Base-by-base conservation (phyloP, 1,140 invertebrate species). In the Euura saliciscinereae region DNA sequence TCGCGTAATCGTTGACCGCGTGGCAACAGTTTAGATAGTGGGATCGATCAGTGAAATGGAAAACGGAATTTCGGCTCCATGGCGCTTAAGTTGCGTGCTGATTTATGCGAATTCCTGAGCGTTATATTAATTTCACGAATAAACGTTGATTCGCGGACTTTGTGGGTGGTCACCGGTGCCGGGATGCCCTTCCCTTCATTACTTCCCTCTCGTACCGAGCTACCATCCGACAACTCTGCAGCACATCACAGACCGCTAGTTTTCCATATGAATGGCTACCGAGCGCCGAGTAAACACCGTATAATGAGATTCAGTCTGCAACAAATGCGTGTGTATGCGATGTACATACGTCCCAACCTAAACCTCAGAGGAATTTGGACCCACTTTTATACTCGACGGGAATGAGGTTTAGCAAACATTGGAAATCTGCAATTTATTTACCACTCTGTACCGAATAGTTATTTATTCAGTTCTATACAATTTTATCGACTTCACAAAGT, bases 281-380 rank as follows among this genome's bases (percentile, higher is more conserved):
- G 66, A 28, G 66, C 66, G 66, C 66, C 42, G 13, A 67, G 66
- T 67, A 67, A 67, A 67, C 66, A 67, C 43, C 66, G 66, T 67
- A 10, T 67, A 67, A 67, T 67, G 66, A 67, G 66, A 67, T 67
- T 67, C 66, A 67, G 66, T 67, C 66, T 67, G 66, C 66, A 67
- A 67, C 66, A 67, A 67, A 67, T 67, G 43, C 42, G 4, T 44
- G 28, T 67, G 10, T 42, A 42, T 67, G 66, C 43, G 4, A 43
- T 67, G 13, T 28, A 44, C 59, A 28, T 28, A 28, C 51, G 13
- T 59, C 51, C 51, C 13, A n/a, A 59, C 51, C 51, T 59, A 59
- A 59, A n/a, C 51, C 51, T 59, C 51, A n/a, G 51, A 59, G 51
- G 51, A 59, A 59, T 59, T 59, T 59, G 6, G 51, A 8, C 51